phyloP scores from a whole-genome alignment of 2,113 vertebrate genomes.

The Chunga burmeisteri region DNA sequence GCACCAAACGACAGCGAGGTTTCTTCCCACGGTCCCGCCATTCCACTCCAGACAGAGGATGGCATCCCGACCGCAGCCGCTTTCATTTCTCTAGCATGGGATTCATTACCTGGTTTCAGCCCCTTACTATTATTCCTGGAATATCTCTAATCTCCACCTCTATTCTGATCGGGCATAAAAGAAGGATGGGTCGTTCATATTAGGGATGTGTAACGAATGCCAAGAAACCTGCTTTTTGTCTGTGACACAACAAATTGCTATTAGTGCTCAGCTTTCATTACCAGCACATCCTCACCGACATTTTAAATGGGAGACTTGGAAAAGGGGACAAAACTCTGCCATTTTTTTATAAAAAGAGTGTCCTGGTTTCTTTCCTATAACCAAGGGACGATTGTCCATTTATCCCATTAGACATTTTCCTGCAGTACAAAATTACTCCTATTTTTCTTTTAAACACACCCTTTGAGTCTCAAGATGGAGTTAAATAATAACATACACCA shows the following conservation, averaged over 20 bases:
- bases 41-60: neutral
- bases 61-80: accelerated
- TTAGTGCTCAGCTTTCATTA: neutral
- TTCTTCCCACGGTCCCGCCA: neutral
- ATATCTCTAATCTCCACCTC: neutral
- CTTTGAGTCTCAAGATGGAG: neutral
- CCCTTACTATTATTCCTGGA: neutral
- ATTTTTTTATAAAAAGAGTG: neutral
- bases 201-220: neutral
- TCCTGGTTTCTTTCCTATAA: neutral
- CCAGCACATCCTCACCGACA: neutral
- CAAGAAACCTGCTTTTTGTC: neutral
- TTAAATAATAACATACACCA: conserved; percentile 19
- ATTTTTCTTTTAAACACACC: conserved; percentile 18
- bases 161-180: neutral
- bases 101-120: neutral
- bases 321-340: neutral
- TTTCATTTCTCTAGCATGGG: neutral
- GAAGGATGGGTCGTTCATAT: neutral
- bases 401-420: neutral
- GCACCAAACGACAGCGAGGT: neutral
- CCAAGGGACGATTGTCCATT: neutral
- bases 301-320: neutral
- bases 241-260: neutral
- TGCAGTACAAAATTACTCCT: neutral